phyloP scores from a whole-genome alignment of 2,797 vertebrate species.

The Falco rusticolus region DNA sequence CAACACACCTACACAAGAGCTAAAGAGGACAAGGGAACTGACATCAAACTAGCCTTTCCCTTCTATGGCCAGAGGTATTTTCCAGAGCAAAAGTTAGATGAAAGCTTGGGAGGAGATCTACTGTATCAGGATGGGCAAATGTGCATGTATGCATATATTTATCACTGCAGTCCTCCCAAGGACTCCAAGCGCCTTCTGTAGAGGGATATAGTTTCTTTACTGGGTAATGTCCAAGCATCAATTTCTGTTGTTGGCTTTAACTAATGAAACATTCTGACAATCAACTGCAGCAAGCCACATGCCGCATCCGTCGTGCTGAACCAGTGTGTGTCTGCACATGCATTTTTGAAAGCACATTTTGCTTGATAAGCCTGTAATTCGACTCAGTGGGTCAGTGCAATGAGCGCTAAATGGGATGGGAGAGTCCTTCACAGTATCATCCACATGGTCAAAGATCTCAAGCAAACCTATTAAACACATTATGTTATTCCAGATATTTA shows the following conservation, averaged over 20 bases:
- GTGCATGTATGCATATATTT: conserved; percentile 9
- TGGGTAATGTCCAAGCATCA: conserved; percentile 62
- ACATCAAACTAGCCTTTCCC: background rate
- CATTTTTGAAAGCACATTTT: conserved; percentile 23
- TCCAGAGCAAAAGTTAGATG: conserved; percentile 27
- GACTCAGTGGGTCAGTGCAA: conserved; percentile 16
- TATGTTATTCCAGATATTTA: conserved; percentile 65
- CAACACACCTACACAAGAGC: background rate
- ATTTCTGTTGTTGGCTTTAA: background rate
- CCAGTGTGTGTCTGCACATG: background rate
- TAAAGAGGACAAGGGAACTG: background rate
- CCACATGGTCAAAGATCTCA: conserved; percentile 55
- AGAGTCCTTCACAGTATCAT: conserved; percentile 12
- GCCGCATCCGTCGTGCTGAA: background rate
- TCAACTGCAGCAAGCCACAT: background rate
- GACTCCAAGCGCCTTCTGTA: conserved; percentile 43
- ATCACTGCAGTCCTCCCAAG: background rate
- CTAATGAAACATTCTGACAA: conserved; percentile 46
- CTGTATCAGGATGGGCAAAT: conserved; percentile 47
- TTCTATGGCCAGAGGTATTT: conserved; percentile 21
- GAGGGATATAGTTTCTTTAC: conserved; percentile 55
- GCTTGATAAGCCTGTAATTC: conserved; percentile 37
- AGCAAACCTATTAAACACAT: conserved; percentile 53
- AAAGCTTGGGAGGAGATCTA: conserved; percentile 38
- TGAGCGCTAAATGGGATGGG: background rate